Percentiles rank a stretch among this genome's conserved stretches.
These are phyloP conservation scores for Axis porcinus DNA, from an alignment of 2,113 vertebrate genomes.

Conservation along the genomic window DNA sequence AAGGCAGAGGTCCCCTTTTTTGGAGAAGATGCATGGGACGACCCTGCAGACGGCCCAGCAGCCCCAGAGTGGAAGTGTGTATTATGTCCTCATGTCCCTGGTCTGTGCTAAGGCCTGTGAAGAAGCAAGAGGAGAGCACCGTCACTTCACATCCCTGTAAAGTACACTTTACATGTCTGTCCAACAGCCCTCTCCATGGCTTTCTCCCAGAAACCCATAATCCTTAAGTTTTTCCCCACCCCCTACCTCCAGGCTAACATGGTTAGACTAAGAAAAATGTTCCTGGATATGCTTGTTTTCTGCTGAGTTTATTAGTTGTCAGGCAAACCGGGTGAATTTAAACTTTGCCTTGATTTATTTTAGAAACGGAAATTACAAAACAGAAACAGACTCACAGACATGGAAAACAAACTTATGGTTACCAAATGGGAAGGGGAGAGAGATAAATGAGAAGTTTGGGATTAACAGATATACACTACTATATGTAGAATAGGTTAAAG, in stretches of 20 bases:
- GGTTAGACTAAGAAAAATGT: background rate
- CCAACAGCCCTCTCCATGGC: background rate
- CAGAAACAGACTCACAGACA: background rate
- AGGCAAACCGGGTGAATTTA: background rate
- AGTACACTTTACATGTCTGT: background rate
- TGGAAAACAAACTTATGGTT: background rate
- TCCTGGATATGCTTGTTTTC: background rate
- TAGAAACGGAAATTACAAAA: conserved; percentile 10
- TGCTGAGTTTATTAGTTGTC: background rate
- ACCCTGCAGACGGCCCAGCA: background rate
- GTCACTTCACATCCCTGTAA: background rate
- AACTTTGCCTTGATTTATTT: background rate
- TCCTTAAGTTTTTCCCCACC: background rate
- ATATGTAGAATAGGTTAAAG: background rate
- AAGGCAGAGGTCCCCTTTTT: background rate
- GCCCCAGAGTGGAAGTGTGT: background rate
- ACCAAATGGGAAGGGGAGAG: background rate
- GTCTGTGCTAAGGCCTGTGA: background rate
- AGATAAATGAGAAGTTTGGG: background rate
- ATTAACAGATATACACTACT: background rate
- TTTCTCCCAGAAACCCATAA: background rate
- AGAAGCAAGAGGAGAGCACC: background rate
- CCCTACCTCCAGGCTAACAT: background rate
- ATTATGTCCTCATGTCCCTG: accelerated
- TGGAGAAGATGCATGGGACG: background rate